Conservation (phyloP, 1,140 invertebrate species). For the Cheumatopsyche charites region DNA sequence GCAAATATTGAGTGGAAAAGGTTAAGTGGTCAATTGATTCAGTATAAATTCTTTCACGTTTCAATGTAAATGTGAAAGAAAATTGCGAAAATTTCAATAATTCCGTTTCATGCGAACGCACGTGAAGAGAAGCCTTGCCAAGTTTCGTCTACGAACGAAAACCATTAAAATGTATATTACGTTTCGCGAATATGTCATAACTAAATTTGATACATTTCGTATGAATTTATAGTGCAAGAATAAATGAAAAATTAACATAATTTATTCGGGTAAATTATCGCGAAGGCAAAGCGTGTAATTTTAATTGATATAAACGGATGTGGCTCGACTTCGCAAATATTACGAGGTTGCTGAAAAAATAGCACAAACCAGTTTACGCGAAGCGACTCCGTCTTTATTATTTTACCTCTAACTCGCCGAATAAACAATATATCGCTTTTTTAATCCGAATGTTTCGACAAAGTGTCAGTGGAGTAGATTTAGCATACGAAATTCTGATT, state of each 20-base stretch:
- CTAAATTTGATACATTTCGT: background rate
- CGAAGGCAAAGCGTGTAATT: constrained; percentile 1
- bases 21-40: too few relatives aligned
- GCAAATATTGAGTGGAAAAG: too few relatives aligned
- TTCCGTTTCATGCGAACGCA: too few relatives aligned
- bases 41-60: too few relatives aligned
- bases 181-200: background rate
- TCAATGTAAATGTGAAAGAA: too few relatives aligned
- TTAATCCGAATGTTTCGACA: background rate
- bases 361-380: background rate
- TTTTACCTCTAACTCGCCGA: too few relatives aligned
- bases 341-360: background rate
- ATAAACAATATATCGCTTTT: background rate
- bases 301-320: constrained; percentile 26
- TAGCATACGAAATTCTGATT: background rate
- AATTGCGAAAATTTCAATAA: too few relatives aligned
- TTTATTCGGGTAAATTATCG: constrained; percentile 21
- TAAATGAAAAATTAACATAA: constrained; percentile 5
- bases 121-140: too few relatives aligned
- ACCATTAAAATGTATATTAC: too few relatives aligned
- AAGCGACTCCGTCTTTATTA: too few relatives aligned
- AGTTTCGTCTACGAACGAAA: too few relatives aligned
- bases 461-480: constrained; percentile 1
- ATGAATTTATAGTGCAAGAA: background rate
- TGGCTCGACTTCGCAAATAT: background rate